A percentile compares a stretch with the other conserved stretches of the same genome.
These are phyloP conservation scores for Orthosia cruda DNA, from an alignment of 2,888 invertebrate species.

Conservation along the genomic window DNA sequence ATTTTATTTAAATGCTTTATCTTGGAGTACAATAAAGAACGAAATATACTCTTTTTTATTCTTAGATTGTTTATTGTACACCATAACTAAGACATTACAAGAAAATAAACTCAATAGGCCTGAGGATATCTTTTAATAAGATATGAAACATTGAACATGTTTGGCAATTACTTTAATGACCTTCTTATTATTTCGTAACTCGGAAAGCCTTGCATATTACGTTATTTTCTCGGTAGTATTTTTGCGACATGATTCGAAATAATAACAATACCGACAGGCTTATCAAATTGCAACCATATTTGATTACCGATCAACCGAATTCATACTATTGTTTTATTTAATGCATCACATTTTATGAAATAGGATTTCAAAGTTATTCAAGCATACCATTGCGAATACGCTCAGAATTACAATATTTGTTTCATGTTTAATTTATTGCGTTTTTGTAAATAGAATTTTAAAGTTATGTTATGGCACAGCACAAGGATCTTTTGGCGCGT, in stretches of 20 bases:
- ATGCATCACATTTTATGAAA: neutral
- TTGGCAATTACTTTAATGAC: neutral
- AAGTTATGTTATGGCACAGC: neutral
- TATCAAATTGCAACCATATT: conserved; percentile 41
- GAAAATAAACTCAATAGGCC: neutral
- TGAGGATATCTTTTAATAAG: neutral
- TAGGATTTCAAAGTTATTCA: conserved; percentile 1
- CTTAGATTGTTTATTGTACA: neutral
- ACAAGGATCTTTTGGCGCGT: neutral
- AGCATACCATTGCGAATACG: neutral
- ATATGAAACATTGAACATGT: neutral
- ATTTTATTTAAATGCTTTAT: too few relatives aligned
- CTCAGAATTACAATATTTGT: neutral
- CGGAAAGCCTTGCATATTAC: neutral
- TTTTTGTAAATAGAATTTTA: neutral
- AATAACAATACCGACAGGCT: conserved; percentile 1
- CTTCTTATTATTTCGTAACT: neutral
- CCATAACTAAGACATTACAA: neutral
- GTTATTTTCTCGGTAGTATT: neutral
- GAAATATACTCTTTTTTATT: neutral
- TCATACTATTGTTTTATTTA: neutral
- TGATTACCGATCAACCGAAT: conserved; percentile 3
- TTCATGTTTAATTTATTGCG: neutral
- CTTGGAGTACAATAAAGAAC: too few relatives aligned
- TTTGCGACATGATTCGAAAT: neutral